These are phyloP conservation scores for Lycocerus yunnanus DNA, from an alignment of 2,888 invertebrate genomes.

Conservation along the genomic window DNA sequence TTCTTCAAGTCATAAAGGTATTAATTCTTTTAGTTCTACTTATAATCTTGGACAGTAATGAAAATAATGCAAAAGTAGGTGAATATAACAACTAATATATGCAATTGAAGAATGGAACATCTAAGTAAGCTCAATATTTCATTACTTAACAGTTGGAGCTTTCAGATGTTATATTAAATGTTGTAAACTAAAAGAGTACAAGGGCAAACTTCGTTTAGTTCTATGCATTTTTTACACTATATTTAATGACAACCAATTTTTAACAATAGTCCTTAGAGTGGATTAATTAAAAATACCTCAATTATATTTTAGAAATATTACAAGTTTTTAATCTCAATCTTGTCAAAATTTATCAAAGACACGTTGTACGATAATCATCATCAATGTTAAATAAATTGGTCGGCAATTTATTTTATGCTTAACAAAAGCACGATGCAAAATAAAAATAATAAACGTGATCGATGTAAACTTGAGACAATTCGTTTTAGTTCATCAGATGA, in stretches of 20 bases:
- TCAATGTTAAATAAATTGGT: background rate
- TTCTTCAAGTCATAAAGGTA: too few species aligned
- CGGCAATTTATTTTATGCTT: background rate
- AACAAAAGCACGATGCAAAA: background rate
- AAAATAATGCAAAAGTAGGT: background rate
- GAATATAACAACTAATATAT: too few species aligned
- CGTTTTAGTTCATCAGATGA: background rate
- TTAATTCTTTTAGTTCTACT: too few species aligned
- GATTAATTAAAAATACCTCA: background rate
- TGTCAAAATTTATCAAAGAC: background rate
- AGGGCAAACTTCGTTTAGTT: constrained; percentile 20
- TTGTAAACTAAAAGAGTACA: constrained; percentile 24
- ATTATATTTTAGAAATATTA: background rate
- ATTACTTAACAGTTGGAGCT: constrained; percentile 15
- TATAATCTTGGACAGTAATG: background rate
- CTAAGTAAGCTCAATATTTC: background rate
- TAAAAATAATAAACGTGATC: background rate
- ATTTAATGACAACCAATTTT: constrained; percentile 2
- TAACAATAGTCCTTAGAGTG: background rate
- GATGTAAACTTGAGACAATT: background rate
- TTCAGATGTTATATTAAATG: constrained; percentile 20
- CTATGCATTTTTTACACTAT: constrained; percentile 11
- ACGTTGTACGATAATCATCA: background rate
- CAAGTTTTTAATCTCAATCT: background rate
- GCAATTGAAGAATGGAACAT: background rate